Conservation (phyloP, 2,888 invertebrate genomes). For the Zygaena filipendulae region DNA sequence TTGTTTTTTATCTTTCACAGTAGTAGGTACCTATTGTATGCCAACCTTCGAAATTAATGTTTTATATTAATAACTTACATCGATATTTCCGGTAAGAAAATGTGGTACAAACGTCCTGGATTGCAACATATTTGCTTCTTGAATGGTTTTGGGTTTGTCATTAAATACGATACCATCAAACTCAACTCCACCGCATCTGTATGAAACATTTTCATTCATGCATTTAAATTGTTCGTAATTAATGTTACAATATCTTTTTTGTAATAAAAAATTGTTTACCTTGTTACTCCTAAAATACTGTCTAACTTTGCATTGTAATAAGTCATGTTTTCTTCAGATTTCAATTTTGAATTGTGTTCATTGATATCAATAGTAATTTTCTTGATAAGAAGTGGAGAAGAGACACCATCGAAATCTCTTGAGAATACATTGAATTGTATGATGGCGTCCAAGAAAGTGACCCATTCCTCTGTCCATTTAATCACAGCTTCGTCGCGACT, state of each 20-base stretch:
- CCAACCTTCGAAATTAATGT: too few species aligned
- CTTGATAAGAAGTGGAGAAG: conserved; percentile 4
- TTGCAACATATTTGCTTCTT: neutral
- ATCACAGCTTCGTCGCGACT: conserved; percentile 13
- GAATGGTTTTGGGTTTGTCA: neutral
- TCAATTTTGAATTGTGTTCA: neutral
- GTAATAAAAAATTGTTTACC: too few species aligned
- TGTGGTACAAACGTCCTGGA: neutral
- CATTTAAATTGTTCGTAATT: too few species aligned
- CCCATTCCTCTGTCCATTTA: conserved; percentile 17
- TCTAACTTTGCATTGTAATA: neutral
- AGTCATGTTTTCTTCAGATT: neutral
- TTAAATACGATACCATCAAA: neutral
- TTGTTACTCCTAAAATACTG: neutral
- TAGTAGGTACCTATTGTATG: too few species aligned
- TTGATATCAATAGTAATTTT: neutral
- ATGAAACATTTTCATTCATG: too few species aligned
- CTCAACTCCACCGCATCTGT: neutral
- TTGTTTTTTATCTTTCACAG: too few species aligned
- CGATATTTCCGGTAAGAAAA: neutral
- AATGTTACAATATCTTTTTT: too few species aligned
- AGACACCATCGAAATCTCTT: conserved; percentile 13
- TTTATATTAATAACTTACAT: neutral
- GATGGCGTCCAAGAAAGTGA: conserved; percentile 17
- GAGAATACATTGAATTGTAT: conserved; percentile 17